Base-by-base conservation (phyloP, 2,888 invertebrate genomes). In the Platycheirus albimanus region DNA sequence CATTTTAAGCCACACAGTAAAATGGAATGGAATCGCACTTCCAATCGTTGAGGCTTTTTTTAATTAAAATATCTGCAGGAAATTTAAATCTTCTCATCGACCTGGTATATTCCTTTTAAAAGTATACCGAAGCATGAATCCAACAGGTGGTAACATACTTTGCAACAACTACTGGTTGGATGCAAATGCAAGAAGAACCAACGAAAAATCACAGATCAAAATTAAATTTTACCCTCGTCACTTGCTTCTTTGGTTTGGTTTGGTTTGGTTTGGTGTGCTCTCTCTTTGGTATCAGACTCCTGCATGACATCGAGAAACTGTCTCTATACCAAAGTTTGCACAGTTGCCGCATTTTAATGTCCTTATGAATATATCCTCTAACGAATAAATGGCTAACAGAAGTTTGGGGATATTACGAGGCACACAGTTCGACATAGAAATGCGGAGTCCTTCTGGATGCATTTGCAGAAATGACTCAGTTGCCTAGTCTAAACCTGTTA, bases 321-420 rank as follows among this genome's bases (percentile, higher is more conserved):
- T 69, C 63, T 80, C 28, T 30, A n/a, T n/a, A 56, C 54, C 38
- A 45, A 75, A 70, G 64, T 80, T 80, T 80, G 30, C 58, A 24
- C 56, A 30, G 36, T 51, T 80, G 49, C 75, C 69, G 64, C 79
- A 80, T 80, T 81, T 76, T 71, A 81, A 81, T 77, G 71, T 76
- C 66, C 81, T 77, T 76, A 76, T 76, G 81, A 76, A 76, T 81
- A n/a, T n/a, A 76, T 81, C 76, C 71, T 67, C 67, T 76, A 72
- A 63, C 71, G 71, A 72, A 77, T 72, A 81, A 81, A 71, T 70
- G 74, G 69, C 51, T 52, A 75, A 13, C 67, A 70, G 67, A 58
- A 66, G 64, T 71, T 54, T 41, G 10, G 13, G 51, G 52, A 41
- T 61, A 71, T 76, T 71, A 70, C 80, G 70, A 36, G 64, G 33